Conservation (phyloP, 2,888 invertebrate species). For the Pecten maximus region DNA sequence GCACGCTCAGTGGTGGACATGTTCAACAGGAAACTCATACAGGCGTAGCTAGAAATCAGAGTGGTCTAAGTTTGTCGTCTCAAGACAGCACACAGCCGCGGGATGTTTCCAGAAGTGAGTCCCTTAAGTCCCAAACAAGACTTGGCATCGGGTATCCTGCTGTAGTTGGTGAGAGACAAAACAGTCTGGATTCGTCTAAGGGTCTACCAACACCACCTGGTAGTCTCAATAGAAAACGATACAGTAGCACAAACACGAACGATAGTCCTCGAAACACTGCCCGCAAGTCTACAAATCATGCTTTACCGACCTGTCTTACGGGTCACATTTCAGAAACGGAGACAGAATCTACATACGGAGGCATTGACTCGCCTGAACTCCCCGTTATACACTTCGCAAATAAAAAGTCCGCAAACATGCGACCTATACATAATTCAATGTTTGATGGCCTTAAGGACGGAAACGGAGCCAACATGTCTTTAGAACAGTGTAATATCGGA, state of each 20-base stretch:
- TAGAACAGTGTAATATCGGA: conserved; percentile 40
- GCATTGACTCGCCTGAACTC: conserved; percentile 78
- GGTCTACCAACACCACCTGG: conserved; percentile 77
- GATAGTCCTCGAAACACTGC: conserved; percentile 69
- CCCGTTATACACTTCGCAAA: conserved; percentile 81
- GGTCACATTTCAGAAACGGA: conserved; percentile 67
- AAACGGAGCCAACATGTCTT: background rate
- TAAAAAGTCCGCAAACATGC: conserved; percentile 68
- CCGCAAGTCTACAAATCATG: conserved; percentile 71
- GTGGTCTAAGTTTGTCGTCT: conserved; percentile 57
- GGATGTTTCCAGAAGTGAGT: conserved; percentile 58
- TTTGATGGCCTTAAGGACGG: conserved; percentile 75
- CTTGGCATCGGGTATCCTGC: conserved; percentile 53
- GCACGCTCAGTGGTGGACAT: conserved; percentile 41
- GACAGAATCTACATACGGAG: conserved; percentile 63
- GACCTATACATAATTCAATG: conserved; percentile 72
- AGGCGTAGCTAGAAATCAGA: conserved; percentile 54
- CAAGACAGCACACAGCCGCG: conserved; percentile 45
- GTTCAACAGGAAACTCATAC: background rate
- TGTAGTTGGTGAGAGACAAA: conserved; percentile 59
- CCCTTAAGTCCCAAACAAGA: conserved; percentile 60
- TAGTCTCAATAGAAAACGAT: conserved; percentile 75
- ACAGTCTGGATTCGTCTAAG: conserved; percentile 62
- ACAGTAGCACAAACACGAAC: conserved; percentile 66
- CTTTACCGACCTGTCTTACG: conserved; percentile 70